Evolutionary conservation across 2,113 vertebrate genomes (phyloP), one percentile per base, ranked within the genome.

Genomic region (Oxygymnocypris stewartii): DNA sequence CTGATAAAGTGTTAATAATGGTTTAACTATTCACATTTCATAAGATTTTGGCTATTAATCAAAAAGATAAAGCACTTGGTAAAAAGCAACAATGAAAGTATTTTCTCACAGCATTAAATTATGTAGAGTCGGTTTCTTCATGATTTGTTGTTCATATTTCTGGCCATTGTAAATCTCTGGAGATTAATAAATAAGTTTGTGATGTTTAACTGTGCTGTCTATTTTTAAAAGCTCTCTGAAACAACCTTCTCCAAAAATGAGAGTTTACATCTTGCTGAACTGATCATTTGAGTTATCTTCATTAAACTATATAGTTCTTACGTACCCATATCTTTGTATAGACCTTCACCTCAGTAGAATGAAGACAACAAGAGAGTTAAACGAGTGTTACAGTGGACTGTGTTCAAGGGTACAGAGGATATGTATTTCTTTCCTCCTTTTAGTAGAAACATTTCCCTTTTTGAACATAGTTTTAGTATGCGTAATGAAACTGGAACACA

Each of bases 381-480:
- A 28, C 37, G 37, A 20, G 57, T 63, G n/a, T 73, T 16, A 65
- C 65, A 86, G 79, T 76, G 28, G 28, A 31, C 28, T 31, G 28
- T 31, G 81, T 57, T 57, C 44, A 40, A 71, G 86, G 88, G 91
- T 90, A 87, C 69, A 23, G 49, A 91, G 92, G 90, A 92, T 89
- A 88, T 88, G 87, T 47, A 16, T 81, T 89, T 84, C 89, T 82
- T 85, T 90, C 91, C 87, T 88, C 89, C 80, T 92, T 88, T 84
- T 49, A 79, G 51, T 89, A 8, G 31, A 90, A 31, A 92, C 89
- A 92, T 93, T 93, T 93, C 92, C 93, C 91, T 89, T 91, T 90
- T 23, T 69, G 71, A 89, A 74, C 89, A 88, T 91, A 81, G 87
- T 89, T 87, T 86, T 90, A 90, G 88, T 79, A 80, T 84, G 23